Evolutionary conservation across 1,140 invertebrate genomes (phyloP), one percentile per base, ranked within the genome.

Genomic region (Caligus rogercresseyi): DNA sequence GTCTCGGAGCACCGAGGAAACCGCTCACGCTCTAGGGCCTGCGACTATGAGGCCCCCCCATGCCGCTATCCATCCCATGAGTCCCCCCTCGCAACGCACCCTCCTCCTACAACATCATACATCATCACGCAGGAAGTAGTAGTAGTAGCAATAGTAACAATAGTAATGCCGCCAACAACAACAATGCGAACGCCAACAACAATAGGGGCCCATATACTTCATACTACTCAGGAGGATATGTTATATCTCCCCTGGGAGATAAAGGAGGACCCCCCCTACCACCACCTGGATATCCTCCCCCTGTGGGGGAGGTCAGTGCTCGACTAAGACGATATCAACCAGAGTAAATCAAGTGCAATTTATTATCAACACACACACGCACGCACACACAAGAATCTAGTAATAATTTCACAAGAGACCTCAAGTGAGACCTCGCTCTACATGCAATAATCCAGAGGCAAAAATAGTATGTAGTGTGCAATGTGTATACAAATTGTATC

Each of bases 321-420:
- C 18, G 57, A n/a, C 20, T 60, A 15, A 25, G 57, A 60, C 57
- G 57, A 14, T 60, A 60, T 43, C 57, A 60, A 20, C 16, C 24
- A 21, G 57, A 60, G 23, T 43, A 43, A 43, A n/a, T n/a, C n/a
- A n/a, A n/a, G n/a, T n/a, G n/a, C n/a, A n/a, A n/a, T n/a, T n/a
- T n/a, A n/a, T n/a, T n/a, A n/a, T n/a, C n/a, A n/a, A n/a, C n/a
- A n/a, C n/a, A n/a, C n/a, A n/a, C n/a, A n/a, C n/a, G n/a, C n/a
- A n/a, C n/a, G n/a, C n/a, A n/a, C n/a, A n/a, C n/a, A n/a, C n/a
- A n/a, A n/a, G n/a, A n/a, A n/a, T n/a, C n/a, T n/a, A n/a, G n/a
- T n/a, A n/a, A n/a, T n/a, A n/a, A n/a, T n/a, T n/a, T n/a, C n/a
- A n/a, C n/a, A n/a, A n/a, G n/a, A n/a, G n/a, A n/a, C n/a, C n/a